Evolutionary conservation across 2,888 invertebrate species (phyloP).

Genomic region (Helleia helle): DNA sequence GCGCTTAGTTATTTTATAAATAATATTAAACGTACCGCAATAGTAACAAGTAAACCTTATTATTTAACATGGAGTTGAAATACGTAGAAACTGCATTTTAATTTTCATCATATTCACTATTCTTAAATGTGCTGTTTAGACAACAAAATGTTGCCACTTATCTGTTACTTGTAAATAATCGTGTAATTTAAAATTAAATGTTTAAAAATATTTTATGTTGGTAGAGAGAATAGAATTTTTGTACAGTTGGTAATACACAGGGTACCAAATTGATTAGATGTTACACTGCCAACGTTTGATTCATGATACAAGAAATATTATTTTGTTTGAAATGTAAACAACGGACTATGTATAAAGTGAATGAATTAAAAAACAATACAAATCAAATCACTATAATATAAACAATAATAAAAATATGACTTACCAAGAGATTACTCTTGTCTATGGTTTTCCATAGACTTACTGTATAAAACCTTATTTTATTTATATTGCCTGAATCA

Average conservation of each 20-base stretch:
- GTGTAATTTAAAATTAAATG: slow-evolving; percentile 5
- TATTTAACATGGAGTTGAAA: slow-evolving; percentile 1
- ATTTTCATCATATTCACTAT: neutral
- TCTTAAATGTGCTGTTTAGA: neutral
- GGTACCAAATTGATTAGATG: slow-evolving; percentile 30
- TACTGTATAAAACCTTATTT: neutral
- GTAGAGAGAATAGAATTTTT: slow-evolving; percentile 38
- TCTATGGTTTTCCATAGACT: neutral
- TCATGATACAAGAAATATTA: slow-evolving; percentile 9
- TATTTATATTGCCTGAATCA: neutral
- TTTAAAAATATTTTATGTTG: slow-evolving; percentile 21
- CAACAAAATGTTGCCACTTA: neutral
- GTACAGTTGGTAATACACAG: slow-evolving; percentile 39
- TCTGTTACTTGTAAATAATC: slow-evolving; percentile 15
- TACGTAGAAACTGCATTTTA: neutral
- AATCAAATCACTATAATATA: too few relatives aligned
- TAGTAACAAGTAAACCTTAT: neutral
- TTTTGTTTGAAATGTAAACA: too few relatives aligned
- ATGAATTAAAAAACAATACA: too few relatives aligned
- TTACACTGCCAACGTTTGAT: slow-evolving; percentile 11
- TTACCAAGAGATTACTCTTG: neutral
- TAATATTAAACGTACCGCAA: too few relatives aligned
- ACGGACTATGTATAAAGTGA: too few relatives aligned
- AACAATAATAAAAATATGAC: too few relatives aligned
- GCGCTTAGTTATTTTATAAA: neutral